Base-by-base conservation (phyloP, 2,113 vertebrate species). In the Xyliphius kryptos region DNA sequence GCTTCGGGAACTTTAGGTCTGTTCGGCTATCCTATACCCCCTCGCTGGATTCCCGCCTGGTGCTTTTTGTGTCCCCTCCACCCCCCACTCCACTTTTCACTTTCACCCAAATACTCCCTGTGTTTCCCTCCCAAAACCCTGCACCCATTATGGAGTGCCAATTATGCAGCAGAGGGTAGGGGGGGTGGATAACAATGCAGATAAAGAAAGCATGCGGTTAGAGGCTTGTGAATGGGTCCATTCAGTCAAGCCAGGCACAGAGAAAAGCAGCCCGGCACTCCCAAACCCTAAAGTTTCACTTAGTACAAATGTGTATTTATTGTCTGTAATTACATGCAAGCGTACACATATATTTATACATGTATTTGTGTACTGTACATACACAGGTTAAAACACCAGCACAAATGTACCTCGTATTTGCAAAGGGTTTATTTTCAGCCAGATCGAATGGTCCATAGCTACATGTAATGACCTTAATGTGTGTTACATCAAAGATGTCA, bases 141-240 rank as follows among this genome's bases (percentile, higher is more conserved):
- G 38, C 64, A 66, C 65, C 60, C 66, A 68, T 68, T 72, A 68
- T 46, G 43, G 65, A 64, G 70, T 56, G 62, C 66, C 62, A 61
- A 73, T 73, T 73, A 66, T 73, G 56, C 71, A 56, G 71, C 20
- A 21, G 66, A 61, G 71, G 71, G 66, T 65, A 52, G 61, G 56
- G 54, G 56, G 51, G 61, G 61, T 59, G 70, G 49, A 68, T 73
- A 73, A 73, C 71, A 73, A 73, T 73, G 71, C 57, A 73, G 67
- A 73, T 73, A 73, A 73, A 66, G 71, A 73, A 69, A 73, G 71
- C 71, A 69, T 69, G 66, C 44, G 71, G 71, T 73, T 73, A 54
- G 67, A 53, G 57, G 46, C 67, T 58, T 61, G 56, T 73, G 71
- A 73, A 73, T 69, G 67, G 71, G 52, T 69, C 62, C 62, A 73